Conservation (phyloP, 2,888 invertebrate genomes). For the Diabrotica balteata region DNA sequence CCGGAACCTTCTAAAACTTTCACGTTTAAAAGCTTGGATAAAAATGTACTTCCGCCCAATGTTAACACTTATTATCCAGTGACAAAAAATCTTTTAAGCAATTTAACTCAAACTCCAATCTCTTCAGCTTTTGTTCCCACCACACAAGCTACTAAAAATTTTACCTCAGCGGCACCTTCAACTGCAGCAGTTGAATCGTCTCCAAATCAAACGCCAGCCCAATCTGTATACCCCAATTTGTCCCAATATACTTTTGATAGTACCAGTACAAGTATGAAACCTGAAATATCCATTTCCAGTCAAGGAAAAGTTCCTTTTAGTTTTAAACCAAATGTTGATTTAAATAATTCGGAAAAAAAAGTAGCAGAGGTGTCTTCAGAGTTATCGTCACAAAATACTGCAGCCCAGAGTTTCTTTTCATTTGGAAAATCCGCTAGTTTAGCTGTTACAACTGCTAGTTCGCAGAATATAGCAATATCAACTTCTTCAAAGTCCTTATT, state of each 20-base stretch:
- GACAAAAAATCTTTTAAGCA: slow-evolving; percentile 19
- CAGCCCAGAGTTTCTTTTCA: slow-evolving; percentile 6
- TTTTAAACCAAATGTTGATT: slow-evolving; percentile 10
- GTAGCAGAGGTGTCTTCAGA: slow-evolving; percentile 3
- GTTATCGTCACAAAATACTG: not conserved
- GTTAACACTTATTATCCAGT: slow-evolving; percentile 3
- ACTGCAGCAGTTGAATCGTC: not conserved
- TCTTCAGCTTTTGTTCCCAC: slow-evolving; percentile 37
- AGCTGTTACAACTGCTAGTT: not conserved
- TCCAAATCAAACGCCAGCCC: not conserved
- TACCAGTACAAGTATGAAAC: slow-evolving; percentile 13
- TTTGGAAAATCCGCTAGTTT: slow-evolving; percentile 15
- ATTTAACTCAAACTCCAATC: slow-evolving; percentile 14
- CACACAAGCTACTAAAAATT: slow-evolving; percentile 27
- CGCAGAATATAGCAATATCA: not conserved
- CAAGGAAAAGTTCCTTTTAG: too few species aligned
- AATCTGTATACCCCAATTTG: not conserved
- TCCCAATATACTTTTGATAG: slow-evolving; percentile 29
- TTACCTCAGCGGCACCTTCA: slow-evolving; percentile 14
- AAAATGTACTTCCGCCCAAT: slow-evolving; percentile 5
- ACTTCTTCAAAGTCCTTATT: slow-evolving; percentile 8
- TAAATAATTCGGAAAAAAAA: slow-evolving; percentile 35
- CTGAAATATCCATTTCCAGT: not conserved
- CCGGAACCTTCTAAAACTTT: slow-evolving; percentile 25
- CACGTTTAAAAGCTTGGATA: slow-evolving; percentile 29